Evolutionary conservation across 2,797 vertebrate species (phyloP), one percentile per base, ranked within the genome.

Genomic region (Rousettus madagascariensis): DNA sequence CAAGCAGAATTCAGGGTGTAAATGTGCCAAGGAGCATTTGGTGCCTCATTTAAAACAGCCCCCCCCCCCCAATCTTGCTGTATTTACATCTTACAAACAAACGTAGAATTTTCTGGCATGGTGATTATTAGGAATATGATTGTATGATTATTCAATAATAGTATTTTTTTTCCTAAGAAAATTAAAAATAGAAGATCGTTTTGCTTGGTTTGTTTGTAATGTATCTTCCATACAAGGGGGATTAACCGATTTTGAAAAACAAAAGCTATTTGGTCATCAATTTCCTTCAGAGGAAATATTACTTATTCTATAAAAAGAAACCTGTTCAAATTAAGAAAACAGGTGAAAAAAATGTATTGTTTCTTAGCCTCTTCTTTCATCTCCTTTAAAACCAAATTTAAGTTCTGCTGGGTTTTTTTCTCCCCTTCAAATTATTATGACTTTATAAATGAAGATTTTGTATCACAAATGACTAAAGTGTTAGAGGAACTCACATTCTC

Each of bases 231-330:
- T 17, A 72, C 36, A 78, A 94, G 65, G 19, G 86, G 66, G 66
- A 46, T 61, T 79, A 93, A 88, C 57, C 5, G 3, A 1, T 53
- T 92, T 90, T 84, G 43, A 69, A 90, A 94, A 85, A 82, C 17
- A 36, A 93, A 89, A 84, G 87, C 38, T 85, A 55, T 71, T 68
- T 91, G 49, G 33, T 77, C 59, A 74, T 71, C 57, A n/a, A 12
- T 55, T 95, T 89, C 78, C 90, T 74, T 92, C 33, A 82, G 9
- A 61, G 72, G 72, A 91, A 94, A 91, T 66, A 93, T 75, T 59
- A 68, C 68, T 95, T 90, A 85, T 92, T 94, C 53, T 82, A 24
- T 72, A 69, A 89, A 91, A 88, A 75, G 13, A 95, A 91, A 71
- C 3, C 63, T 77, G 20, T 41, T 68, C 12, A 33, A 89, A 74